Base-by-base conservation (phyloP, 2,888 invertebrate genomes). In the Latrodectus elegans region DNA sequence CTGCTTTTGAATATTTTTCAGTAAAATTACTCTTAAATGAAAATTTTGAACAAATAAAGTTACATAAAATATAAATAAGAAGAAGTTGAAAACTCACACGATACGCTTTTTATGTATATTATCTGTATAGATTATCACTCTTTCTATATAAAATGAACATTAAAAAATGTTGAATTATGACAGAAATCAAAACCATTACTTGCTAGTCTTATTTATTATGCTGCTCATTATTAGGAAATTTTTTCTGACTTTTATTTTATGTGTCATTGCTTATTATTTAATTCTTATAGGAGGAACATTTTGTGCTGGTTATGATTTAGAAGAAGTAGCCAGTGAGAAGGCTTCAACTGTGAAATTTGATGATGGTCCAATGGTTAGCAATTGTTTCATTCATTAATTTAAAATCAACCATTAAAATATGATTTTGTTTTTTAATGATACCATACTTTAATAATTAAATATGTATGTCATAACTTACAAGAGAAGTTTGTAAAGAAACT, bases 231-330 rank as follows among this genome's bases (percentile, higher is more conserved):
- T 68, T 70, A 14, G 8, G 10, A 17, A 6, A 4, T 22, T n/a
- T 17, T 22, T 49, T 15, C 8, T 22, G 11, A 38, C 1, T 14
- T 71, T 8, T 17, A 0, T 71, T 15, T 26, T n/a, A 11, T 22
- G 14, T 12, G 6, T n/a, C 10, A 8, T 73, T 14, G 0, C n/a
- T 1, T 51, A 15, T 15, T 73, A 65, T 49, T 4, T 52, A 60
- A 73, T 74, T 65, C 52, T 89, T 91, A 15, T 86, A 93, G 97
- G 98, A n/a, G 98, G 98, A 0, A 96, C 95, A 84, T 99, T 99
- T 92, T 98, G 97, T 92, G 95, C 98, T 4, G 99, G 99, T 0
- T 96, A 95, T 92, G 98, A 99, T 92, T 94, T 98, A 78, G 93
- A 95, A 78, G 96, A 97, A 91, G 93, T 98, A 26, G 79, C 86